Evolutionary conservation across 2,888 invertebrate genomes (phyloP).

Genomic region (Drosophila nr. perissopoda): DNA sequence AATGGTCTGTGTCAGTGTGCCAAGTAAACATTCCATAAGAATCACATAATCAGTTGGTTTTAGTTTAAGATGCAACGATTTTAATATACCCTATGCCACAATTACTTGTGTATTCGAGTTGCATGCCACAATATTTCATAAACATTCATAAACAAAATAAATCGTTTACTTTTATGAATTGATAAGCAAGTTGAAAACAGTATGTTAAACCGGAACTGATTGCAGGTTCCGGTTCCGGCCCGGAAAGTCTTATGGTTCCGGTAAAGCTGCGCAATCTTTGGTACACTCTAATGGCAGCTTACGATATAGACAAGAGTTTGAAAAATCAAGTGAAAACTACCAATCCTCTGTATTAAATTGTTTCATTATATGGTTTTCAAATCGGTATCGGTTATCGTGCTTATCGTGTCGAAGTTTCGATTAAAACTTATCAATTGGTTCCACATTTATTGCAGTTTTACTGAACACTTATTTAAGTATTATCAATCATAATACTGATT

Average conservation of each 20-base stretch:
- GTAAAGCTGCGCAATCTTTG: neutral
- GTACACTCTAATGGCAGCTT: neutral
- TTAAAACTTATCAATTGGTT: neutral
- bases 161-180: neutral
- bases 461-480: neutral
- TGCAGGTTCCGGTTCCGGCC: neutral
- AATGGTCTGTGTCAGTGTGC: constrained; percentile 53
- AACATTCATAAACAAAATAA: neutral
- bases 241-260: no score
- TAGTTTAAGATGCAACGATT: neutral
- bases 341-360: neutral
- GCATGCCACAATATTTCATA: neutral
- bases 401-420: neutral
- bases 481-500: no score
- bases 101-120: neutral
- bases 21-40: constrained; percentile 33
- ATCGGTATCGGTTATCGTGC: neutral
- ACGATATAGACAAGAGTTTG: neutral
- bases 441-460: neutral
- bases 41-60: constrained; percentile 12
- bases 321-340: neutral
- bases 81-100: constrained; percentile 6
- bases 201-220: neutral
- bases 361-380: neutral
- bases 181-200: neutral